Evolutionary conservation across 2,888 invertebrate genomes (phyloP), one percentile per base, ranked within the genome.

Genomic region (Mayetiola destructor): DNA sequence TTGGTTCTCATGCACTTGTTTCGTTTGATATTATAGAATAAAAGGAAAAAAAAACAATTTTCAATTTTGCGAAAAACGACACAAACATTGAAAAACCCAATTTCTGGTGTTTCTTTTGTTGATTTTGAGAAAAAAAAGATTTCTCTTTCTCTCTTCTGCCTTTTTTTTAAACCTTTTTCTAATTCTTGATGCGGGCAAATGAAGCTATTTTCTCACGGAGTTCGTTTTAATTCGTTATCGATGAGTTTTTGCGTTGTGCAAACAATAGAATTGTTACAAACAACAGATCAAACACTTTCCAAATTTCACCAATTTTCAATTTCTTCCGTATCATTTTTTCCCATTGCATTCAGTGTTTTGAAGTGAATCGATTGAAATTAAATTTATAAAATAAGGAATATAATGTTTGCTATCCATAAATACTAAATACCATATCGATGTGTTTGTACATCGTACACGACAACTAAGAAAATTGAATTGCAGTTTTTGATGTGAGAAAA

Each of bases 141-240:
- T 48, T 27, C n/a, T 27, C 14, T 27, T 48, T 48, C 27, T 48
- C 27, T 48, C 27, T 27, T 23, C 6, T 48, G 48, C 14, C 12
- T 36, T 36, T 36, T 12, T n/a, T 48, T 48, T 27, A 48, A 48
- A 48, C 48, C 48, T 48, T 48, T 48, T 48, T n/a, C 14, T 6
- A n/a, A n/a, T n/a, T n/a, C n/a, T 48, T 27, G 14, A 27, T 40
- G 40, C 21, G 40, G 23, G 6, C 48, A 3, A 48, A 48, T 48
- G 27, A n/a, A 9, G n/a, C 48, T 16, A 48, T 10, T 48, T 48
- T 48, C 48, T 48, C 48, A 48, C 48, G 48, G 48, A 23, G 48
- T 48, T 48, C 48, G 48, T 27, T 48, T 48, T 48, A 48, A 48
- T 48, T 27, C 48, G 48, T 48, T 48, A 48, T 48, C 48, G 48